Conservation (phyloP, 2,888 invertebrate genomes). For the Strigamia crassipes region DNA sequence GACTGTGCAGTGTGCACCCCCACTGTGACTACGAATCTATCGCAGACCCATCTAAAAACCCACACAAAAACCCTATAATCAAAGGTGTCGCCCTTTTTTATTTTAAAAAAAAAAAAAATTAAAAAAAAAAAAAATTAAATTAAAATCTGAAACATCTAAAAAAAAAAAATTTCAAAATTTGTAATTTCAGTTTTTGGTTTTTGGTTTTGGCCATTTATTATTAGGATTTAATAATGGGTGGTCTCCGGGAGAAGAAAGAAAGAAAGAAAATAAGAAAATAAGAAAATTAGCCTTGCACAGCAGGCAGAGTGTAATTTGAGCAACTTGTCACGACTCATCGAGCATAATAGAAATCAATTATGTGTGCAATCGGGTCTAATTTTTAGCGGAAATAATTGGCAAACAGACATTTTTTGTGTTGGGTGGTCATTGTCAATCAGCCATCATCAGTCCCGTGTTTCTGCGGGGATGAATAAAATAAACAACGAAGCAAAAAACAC, state of each 20-base stretch:
- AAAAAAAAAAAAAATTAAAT: neutral
- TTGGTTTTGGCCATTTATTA: too few relatives aligned
- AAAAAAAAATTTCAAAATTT: too few relatives aligned
- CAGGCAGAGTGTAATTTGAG: neutral
- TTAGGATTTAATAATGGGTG: too few relatives aligned
- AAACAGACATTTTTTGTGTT: neutral
- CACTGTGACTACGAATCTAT: neutral
- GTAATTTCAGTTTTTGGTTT: too few relatives aligned
- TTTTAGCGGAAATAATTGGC: constrained; percentile 21
- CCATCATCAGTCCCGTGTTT: neutral
- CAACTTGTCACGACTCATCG: constrained; percentile 12
- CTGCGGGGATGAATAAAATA: neutral
- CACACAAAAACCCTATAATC: neutral
- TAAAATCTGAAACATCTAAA: too few relatives aligned
- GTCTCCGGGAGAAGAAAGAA: too few relatives aligned
- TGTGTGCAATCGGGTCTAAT: constrained; percentile 7
- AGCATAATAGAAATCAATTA: constrained; percentile 14
- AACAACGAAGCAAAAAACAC: neutral
- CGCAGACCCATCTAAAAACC: neutral
- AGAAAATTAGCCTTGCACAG: constrained; percentile 12
- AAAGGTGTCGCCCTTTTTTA: neutral
- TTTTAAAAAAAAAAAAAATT: neutral
- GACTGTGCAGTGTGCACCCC: neutral
- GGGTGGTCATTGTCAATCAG: constrained; percentile 21
- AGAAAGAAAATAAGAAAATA: neutral